Base-by-base conservation (phyloP, 2,888 invertebrate genomes). In the Oscheius sp. region DNA sequence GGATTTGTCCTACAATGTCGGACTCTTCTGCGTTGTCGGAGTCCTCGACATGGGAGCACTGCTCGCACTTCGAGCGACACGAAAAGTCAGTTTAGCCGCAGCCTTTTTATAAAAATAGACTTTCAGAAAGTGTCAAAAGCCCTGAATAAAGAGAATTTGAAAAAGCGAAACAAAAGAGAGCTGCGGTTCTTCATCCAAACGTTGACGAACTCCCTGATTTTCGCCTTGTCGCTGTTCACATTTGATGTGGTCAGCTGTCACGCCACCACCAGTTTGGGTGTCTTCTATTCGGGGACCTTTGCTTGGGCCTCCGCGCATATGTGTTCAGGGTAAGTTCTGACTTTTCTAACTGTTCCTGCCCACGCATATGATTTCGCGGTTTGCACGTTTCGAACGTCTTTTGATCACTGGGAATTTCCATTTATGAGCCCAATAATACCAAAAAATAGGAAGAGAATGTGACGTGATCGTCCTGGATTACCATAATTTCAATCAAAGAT, bases 131-230 rank as follows among this genome's bases (percentile, higher is more conserved):
- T 66, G 25, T 27, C 49, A 18, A 66, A 52, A 27, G 49, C 66
- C 18, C 18, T 66, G 49, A 52, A 66, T 49, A 49, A 66, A 35
- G 66, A 49, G 29, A 52, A 49, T 18, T 27, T 66, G 7, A 3
- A n/a, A n/a, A n/a, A 25, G 27, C 23, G 66, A 27, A 66, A 66
- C 35, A 29, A 49, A 12, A 23, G 66, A 16, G 66, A 66, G n/a
- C n/a, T 66, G 23, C 49, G 66, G 23, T 66, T 66, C 29, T 66
- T 66, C 66, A 35, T 66, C 27, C 66, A 66, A 49, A 52, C 66
- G 5, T 18, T 66, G 25, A 66, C 52, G 6, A 66, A 49, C 27
- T 52, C 66, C 16, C 2, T 52, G 0, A 52, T 66, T 25, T 66
- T 29, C 35, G 66, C 27, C 29, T 25, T 46, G 9, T 52, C 66